Conservation (phyloP, 2,888 invertebrate genomes). For the Xestia ashworthii region DNA sequence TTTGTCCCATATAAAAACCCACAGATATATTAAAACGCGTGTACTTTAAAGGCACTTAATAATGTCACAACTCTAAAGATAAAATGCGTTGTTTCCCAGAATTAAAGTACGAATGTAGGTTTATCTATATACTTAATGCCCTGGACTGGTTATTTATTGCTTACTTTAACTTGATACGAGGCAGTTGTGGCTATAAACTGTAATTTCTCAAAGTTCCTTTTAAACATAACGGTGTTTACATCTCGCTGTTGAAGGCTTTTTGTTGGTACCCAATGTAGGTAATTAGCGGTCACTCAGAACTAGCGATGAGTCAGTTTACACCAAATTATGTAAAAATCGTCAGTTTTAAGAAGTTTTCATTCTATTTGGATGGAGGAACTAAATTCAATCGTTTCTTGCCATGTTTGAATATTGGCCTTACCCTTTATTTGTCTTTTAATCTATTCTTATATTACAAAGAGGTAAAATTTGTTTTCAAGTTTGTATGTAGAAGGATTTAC, state of each 20-base stretch:
- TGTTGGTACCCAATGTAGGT: slow-evolving; percentile 11
- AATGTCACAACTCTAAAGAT: slow-evolving; percentile 7
- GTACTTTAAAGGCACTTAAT: slow-evolving; percentile 7
- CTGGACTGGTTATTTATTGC: slow-evolving; percentile 26
- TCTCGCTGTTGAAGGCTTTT: slow-evolving; percentile 30
- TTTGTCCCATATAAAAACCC: not conserved
- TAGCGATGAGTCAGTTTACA: slow-evolving; percentile 29
- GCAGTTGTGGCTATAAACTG: slow-evolving; percentile 22
- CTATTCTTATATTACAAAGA: too few species aligned
- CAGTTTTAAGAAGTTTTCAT: not conserved
- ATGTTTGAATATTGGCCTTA: not conserved
- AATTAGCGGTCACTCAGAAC: slow-evolving; percentile 34
- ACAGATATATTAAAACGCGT: not conserved
- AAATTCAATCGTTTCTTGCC: not conserved
- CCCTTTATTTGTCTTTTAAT: not conserved
- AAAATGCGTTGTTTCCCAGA: slow-evolving; percentile 35
- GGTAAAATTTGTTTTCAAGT: too few species aligned
- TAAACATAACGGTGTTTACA: slow-evolving; percentile 42
- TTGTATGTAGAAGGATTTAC: too few species aligned
- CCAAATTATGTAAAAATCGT: not conserved
- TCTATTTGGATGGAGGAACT: not conserved
- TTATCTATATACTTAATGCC: slow-evolving; percentile 17
- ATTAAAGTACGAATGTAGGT: slow-evolving; percentile 10
- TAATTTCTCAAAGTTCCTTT: slow-evolving; percentile 48
- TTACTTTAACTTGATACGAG: slow-evolving; percentile 27